Conservation (phyloP, 2,113 vertebrate genomes). For the human (Homo sapiens) region DNA sequence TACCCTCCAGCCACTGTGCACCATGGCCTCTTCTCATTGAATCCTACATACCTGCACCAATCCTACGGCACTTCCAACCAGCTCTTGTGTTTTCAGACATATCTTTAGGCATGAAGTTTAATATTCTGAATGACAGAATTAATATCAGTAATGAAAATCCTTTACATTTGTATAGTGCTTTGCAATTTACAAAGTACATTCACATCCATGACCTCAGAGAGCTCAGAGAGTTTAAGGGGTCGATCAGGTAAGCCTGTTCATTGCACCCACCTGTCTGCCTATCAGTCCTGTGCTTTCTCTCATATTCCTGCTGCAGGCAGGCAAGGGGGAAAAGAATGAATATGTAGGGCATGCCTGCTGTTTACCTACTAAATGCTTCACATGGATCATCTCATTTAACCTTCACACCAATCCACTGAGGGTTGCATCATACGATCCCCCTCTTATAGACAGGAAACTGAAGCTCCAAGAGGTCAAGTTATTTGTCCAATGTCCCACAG, state of each 20-base stretch:
- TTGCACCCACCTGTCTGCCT: background rate
- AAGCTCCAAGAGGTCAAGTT: background rate
- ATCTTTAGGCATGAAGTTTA: background rate
- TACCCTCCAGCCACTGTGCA: rapidly evolving
- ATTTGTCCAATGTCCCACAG: background rate
- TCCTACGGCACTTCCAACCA: background rate
- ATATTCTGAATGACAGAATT: background rate
- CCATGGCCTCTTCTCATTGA: background rate
- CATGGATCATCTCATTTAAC: background rate
- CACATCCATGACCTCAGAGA: background rate
- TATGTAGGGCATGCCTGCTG: background rate
- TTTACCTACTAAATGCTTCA: background rate
- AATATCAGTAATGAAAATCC: background rate
- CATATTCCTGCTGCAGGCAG: background rate
- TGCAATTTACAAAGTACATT: background rate
- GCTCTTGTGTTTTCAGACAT: background rate
- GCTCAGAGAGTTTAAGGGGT: background rate
- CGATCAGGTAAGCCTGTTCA: background rate
- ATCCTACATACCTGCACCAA: background rate
- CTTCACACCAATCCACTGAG: background rate
- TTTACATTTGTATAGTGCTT: background rate
- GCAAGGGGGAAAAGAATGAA: background rate
- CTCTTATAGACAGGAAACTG: background rate
- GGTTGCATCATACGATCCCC: background rate
- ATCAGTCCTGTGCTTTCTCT: background rate